phyloP scores from a whole-genome alignment of 2,888 invertebrate genomes.

The Diogma glabrata region DNA sequence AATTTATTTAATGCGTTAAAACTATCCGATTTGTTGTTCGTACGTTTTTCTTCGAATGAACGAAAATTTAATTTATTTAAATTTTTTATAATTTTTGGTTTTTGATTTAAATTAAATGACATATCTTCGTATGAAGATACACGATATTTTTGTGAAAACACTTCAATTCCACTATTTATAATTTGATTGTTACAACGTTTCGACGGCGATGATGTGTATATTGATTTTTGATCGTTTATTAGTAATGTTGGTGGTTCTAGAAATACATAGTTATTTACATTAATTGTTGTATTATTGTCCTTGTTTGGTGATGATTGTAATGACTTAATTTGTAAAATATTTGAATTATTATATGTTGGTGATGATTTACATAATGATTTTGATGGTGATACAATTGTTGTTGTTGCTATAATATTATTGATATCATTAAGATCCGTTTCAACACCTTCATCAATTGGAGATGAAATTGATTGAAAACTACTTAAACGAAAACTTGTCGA shows the following conservation, averaged over 20 bases:
- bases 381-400: slow-evolving; percentile 1
- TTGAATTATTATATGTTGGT: background rate
- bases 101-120: slow-evolving; percentile 28
- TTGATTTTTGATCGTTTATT: slow-evolving; percentile 36
- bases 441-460: slow-evolving; percentile 37
- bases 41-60: slow-evolving; percentile 35
- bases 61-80: slow-evolving; percentile 34
- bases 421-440: slow-evolving; percentile 21
- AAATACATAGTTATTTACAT: slow-evolving; percentile 9
- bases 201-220: slow-evolving; percentile 37
- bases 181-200: too few species aligned
- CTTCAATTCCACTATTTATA: slow-evolving; percentile 35
- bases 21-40: too few species aligned
- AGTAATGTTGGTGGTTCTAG: slow-evolving; percentile 38
- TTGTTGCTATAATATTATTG: background rate
- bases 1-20: too few species aligned
- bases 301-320: slow-evolving; percentile 6
- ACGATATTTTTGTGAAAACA: slow-evolving; percentile 37
- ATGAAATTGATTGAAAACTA: slow-evolving; percentile 37
- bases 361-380: background rate
- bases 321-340: background rate
- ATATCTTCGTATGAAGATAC: slow-evolving; percentile 38
- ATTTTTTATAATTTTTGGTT: slow-evolving; percentile 29
- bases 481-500: slow-evolving; percentile 35
- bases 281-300: slow-evolving; percentile 7